Conservation (phyloP, 1,140 invertebrate genomes). For the Dermatophagoides farinae region DNA sequence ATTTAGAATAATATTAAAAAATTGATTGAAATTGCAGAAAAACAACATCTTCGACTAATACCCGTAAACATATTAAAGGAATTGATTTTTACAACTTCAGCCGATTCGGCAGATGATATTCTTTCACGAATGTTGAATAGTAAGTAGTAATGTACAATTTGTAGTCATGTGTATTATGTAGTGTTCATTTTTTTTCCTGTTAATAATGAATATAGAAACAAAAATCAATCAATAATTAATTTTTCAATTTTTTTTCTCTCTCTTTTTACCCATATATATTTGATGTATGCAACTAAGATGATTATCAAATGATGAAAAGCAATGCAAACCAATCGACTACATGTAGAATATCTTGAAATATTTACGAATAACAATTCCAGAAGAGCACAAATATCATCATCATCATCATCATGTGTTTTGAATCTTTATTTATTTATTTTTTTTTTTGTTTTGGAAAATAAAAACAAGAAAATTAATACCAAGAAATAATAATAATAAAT, state of each 20-base stretch:
- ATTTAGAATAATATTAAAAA: constrained; percentile 22
- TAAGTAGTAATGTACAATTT: constrained; percentile 14
- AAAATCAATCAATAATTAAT: too few species aligned
- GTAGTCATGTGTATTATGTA: too few species aligned
- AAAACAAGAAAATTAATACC: too few species aligned
- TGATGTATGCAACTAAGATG: too few species aligned
- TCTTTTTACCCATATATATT: background rate
- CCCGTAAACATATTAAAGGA: constrained; percentile 26
- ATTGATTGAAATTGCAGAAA: constrained; percentile 27
- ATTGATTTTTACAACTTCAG: constrained; percentile 26
- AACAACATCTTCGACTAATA: constrained; percentile 25
- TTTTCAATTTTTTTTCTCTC: background rate
- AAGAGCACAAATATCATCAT: too few species aligned
- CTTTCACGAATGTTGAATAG: constrained; percentile 19
- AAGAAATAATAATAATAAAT: too few species aligned
- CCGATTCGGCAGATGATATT: constrained; percentile 25
- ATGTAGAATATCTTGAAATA: background rate
- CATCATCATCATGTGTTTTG: too few species aligned
- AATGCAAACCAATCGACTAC: background rate
- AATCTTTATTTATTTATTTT: too few species aligned
- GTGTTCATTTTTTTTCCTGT: too few species aligned
- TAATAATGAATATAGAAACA: too few species aligned
- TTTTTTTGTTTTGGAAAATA: too few species aligned
- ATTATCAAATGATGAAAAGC: background rate
- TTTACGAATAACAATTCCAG: background rate